phyloP scores from a whole-genome alignment of 2,797 vertebrate genomes.

The Darevskia mixta region DNA sequence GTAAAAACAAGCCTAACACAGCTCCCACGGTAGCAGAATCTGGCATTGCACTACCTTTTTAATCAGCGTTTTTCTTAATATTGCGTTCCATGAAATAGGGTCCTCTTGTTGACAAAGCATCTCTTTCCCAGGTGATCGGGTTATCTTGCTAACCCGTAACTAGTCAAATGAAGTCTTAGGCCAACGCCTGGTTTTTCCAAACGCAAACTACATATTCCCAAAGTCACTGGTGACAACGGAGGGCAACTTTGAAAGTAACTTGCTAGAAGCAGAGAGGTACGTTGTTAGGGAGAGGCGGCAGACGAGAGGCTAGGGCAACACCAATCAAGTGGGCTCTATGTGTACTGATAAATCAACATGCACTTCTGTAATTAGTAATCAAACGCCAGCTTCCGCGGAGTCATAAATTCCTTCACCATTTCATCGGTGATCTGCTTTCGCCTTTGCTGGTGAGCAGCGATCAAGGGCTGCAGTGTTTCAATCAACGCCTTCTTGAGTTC shows the following conservation, averaged over 20 bases:
- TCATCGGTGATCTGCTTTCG: constrained; percentile 92
- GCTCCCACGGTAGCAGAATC: constrained; percentile 48
- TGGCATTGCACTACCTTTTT: constrained; percentile 44
- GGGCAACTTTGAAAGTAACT: constrained; percentile 27
- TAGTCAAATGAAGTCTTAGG: not conserved
- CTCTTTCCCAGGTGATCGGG: constrained; percentile 41
- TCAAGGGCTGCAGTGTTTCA: constrained; percentile 92
- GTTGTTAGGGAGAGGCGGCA: constrained; percentile 44
- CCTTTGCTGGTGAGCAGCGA: constrained; percentile 90
- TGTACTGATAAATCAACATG: constrained; percentile 17
- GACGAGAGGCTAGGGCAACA: constrained; percentile 31
- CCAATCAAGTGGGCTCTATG: constrained; percentile 5
- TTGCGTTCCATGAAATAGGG: constrained; percentile 55
- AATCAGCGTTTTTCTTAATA: constrained; percentile 59
- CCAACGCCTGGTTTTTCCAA: constrained; percentile 33
- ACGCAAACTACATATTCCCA: constrained; percentile 18
- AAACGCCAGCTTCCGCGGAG: constrained; percentile 88
- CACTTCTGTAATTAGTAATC: constrained; percentile 77
- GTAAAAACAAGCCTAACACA: constrained; percentile 32
- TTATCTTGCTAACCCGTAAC: constrained; percentile 16
- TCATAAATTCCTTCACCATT: constrained; percentile 91
- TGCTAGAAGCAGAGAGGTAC: constrained; percentile 46
- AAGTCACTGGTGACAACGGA: not conserved
- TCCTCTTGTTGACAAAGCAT: constrained; percentile 34
- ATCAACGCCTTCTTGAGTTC: constrained; percentile 95